Evolutionary conservation across 2,797 vertebrate genomes (phyloP).

Genomic region (Sciaenops ocellatus): DNA sequence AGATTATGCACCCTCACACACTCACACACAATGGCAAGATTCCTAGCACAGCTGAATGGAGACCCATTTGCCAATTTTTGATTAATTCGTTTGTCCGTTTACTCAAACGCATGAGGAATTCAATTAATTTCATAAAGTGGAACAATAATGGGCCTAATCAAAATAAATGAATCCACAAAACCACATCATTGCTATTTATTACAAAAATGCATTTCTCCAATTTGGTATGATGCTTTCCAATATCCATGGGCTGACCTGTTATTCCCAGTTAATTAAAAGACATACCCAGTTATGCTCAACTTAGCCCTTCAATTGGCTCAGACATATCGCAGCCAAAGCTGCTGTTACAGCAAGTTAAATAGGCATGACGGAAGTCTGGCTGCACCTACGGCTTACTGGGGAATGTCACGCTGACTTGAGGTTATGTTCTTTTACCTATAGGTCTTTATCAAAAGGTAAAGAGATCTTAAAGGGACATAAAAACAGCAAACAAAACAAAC

Average conservation of each 20-base stretch:
- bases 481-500: neutral
- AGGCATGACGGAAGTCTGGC: slow-evolving; percentile 24
- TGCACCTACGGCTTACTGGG: slow-evolving; percentile 2
- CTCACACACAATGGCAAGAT: slow-evolving; percentile 38
- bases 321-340: slow-evolving; percentile 34
- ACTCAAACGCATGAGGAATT: slow-evolving; percentile 75
- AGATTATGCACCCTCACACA: slow-evolving; percentile 28
- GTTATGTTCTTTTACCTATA: slow-evolving; percentile 9
- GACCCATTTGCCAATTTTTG: slow-evolving; percentile 73
- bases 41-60: slow-evolving; percentile 63
- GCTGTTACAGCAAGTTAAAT: slow-evolving; percentile 40
- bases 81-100: slow-evolving; percentile 80
- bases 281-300: slow-evolving; percentile 52
- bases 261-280: slow-evolving; percentile 71
- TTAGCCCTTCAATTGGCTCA: slow-evolving; percentile 37
- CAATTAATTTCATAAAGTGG: slow-evolving; percentile 81
- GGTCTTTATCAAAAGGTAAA: neutral
- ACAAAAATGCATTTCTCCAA: slow-evolving; percentile 74
- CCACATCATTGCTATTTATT: slow-evolving; percentile 80
- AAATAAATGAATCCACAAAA: slow-evolving; percentile 83
- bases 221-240: slow-evolving; percentile 63
- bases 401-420: slow-evolving; percentile 9
- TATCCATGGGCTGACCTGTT: slow-evolving; percentile 67
- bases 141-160: slow-evolving; percentile 80
- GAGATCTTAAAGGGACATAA: neutral